Evolutionary conservation across 2,888 invertebrate species (phyloP), one percentile per base, ranked within the genome.

Genomic region (Elysia crispata): DNA sequence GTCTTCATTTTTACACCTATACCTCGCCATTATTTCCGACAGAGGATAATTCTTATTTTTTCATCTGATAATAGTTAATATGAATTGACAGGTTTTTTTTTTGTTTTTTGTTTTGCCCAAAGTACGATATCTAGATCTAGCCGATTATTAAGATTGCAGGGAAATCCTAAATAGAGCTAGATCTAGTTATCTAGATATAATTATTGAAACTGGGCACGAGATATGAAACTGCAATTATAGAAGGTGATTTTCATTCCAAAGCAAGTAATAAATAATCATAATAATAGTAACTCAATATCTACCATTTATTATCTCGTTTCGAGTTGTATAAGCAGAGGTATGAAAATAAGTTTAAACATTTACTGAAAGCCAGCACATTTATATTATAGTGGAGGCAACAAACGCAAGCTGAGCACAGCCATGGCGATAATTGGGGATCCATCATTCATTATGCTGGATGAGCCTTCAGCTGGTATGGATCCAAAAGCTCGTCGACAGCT

Each of bases 401-500:
- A 90, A 78, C 76, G 91, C 33, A 90, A 90, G 81, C 79, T 91
- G 66, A 89, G 89, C 80, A 89, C 90, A 31, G 90, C 89, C 31
- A 87, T 91, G 33, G 89, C 91, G 13, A 81, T 90, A 74, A 86
- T 90, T 60, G 91, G 90, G n/a, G 87, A 89, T 81, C 90, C 90
- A 18, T 86, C 87, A n/a, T 87, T 91, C 81, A 85, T 90, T n/a
- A 87, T 90, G 81, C 85, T 91, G 81, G 90, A 90, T 83, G 89
- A 90, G 74, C 89, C 90, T 0, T 88, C 89, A 1, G 93, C 92
- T 92, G 96, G 96, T 72, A 95, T 96, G 93, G 96, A 97, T 90
- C 95, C 96, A 0, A 95, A 95, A 0, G 95, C 96, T 0, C 94
- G 96, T 87, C 93, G 97, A 77, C 94, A 95, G 82, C 94, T 97